Conservation (phyloP, 2,888 invertebrate species). For the Hybos culiciformis region DNA sequence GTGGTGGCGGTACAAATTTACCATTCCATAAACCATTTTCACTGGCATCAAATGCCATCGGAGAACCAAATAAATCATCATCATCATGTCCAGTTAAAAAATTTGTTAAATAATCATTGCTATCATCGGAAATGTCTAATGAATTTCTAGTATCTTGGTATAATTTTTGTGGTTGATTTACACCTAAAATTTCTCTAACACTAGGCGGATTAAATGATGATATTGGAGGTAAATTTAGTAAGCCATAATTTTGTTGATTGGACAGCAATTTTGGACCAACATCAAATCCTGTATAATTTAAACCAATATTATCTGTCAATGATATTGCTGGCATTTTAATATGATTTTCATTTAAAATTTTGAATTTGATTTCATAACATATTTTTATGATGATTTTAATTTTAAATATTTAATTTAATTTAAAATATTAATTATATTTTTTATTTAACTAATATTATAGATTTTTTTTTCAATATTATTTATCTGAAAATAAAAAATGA, state of each 20-base stretch:
- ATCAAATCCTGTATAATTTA: constrained; percentile 12
- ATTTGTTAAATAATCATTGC: background rate
- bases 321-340: constrained; percentile 15
- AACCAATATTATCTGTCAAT: constrained; percentile 14
- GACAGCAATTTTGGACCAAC: constrained; percentile 10
- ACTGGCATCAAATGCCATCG: constrained; percentile 36
- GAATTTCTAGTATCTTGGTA: constrained; percentile 25
- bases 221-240: constrained; percentile 18
- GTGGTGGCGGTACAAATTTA: constrained; percentile 51
- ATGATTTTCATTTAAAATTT: constrained; percentile 2
- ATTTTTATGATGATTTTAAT: background rate
- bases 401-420: background rate
- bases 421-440: background rate
- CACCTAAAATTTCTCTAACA: constrained; percentile 25
- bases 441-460: no score
- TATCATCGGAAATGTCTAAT: constrained; percentile 29
- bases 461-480: no score
- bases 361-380: background rate
- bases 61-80: constrained; percentile 35
- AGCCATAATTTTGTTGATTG: constrained; percentile 5
- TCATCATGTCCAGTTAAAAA: constrained; percentile 29
- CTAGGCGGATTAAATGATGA: constrained; percentile 26
- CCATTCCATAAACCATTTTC: constrained; percentile 36
- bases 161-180: constrained; percentile 21
- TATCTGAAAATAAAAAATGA: no score